Evolutionary conservation across 2,888 invertebrate species (phyloP).

Genomic region (Agriopis leucophaearia): DNA sequence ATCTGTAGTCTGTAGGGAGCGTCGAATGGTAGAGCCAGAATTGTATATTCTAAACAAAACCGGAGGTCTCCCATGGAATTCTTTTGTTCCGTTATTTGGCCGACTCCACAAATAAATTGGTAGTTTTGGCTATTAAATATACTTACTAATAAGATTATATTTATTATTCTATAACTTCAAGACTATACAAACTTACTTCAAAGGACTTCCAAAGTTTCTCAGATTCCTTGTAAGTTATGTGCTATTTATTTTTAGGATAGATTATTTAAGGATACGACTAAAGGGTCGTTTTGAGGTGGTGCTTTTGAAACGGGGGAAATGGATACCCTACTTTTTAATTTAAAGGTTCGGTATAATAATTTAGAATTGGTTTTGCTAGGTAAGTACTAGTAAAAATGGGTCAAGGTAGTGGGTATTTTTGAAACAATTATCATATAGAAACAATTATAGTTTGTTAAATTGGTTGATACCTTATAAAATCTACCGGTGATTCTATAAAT

Average conservation of each 20-base stretch:
- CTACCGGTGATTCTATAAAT: not conserved
- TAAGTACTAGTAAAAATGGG: constrained; percentile 4
- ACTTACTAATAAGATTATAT: not conserved
- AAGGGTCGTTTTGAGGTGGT: constrained; percentile 72
- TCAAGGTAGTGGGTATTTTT: constrained; percentile 6
- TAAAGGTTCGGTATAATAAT: not conserved
- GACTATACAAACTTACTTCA: constrained; percentile 25
- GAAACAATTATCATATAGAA: too few relatives aligned
- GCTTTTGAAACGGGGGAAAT: constrained; percentile 61
- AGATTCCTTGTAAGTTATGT: constrained; percentile 49
- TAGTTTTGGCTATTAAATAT: not conserved
- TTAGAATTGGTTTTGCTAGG: not conserved
- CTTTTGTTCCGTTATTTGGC: too few relatives aligned
- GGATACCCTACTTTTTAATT: not conserved
- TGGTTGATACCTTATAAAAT: not conserved
- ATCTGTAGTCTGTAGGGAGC: too few relatives aligned
- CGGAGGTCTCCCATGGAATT: too few relatives aligned
- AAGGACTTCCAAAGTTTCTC: constrained; percentile 56
- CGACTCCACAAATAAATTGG: too few relatives aligned
- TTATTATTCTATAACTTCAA: constrained; percentile 9
- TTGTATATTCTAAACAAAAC: too few relatives aligned
- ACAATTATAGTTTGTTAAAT: not conserved
- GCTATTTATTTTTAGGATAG: constrained; percentile 59
- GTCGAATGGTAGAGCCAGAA: too few relatives aligned
- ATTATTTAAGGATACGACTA: constrained; percentile 27